Evolutionary conservation across 2,888 invertebrate species (phyloP).

Genomic region (Axea sp.): DNA sequence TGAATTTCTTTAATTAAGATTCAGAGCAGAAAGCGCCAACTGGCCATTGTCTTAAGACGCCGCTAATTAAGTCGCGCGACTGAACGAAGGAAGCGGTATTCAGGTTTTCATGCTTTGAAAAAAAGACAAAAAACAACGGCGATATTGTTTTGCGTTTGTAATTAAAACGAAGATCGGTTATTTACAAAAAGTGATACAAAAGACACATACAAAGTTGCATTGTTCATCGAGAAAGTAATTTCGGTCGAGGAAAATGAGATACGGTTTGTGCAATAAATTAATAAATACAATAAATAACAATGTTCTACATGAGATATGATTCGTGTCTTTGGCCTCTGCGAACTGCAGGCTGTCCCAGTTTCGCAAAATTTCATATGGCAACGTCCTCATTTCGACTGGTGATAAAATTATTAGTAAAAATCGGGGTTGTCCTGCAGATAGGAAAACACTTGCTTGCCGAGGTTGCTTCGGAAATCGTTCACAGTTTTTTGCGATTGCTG

Average conservation of each 20-base stretch:
- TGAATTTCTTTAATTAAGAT: conserved; percentile 32
- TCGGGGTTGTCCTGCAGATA: conserved; percentile 75
- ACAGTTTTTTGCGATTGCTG: conserved; percentile 74
- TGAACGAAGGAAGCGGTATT: no score
- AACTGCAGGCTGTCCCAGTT: conserved; percentile 26
- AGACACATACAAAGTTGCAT: no score
- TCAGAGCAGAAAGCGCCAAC: conserved; percentile 23
- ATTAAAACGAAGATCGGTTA: no score
- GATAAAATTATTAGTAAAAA: conserved; percentile 66
- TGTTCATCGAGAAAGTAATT: no score
- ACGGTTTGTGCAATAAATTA: conserved; percentile 38
- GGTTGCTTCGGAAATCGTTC: conserved; percentile 71
- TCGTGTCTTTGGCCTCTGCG: conserved; percentile 54
- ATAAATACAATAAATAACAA: conserved; percentile 60
- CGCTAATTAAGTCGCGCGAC: no score
- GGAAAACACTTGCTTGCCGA: conserved; percentile 72
- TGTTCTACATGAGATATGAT: conserved; percentile 20
- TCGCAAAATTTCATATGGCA: conserved; percentile 40
- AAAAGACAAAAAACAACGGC: no score
- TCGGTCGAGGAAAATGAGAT: no score
- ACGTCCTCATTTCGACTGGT: conserved; percentile 14
- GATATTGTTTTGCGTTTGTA: no score
- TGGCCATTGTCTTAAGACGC: no score
- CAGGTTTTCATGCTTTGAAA: no score
- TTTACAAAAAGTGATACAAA: no score